Evolutionary conservation across 2,888 invertebrate species (phyloP), one percentile per base, ranked within the genome.

Genomic region (Trachelus stipa): DNA sequence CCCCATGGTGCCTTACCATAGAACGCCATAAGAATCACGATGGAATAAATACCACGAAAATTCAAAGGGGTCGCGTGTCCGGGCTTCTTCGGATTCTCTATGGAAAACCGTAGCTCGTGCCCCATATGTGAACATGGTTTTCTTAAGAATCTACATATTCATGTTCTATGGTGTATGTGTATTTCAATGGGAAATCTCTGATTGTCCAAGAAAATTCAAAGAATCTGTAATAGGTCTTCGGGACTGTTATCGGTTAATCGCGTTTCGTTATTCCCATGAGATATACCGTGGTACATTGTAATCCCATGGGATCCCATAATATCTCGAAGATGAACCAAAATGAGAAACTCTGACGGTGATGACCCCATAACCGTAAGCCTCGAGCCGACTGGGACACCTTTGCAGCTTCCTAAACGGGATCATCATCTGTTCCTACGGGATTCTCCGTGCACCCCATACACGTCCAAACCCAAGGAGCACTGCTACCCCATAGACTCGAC

Each of bases 341-440:
- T 76, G 79, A 79, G 76, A 76, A 73, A 73, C 80, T 78, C 77
- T 81, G 82, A 76, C 78, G 80, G 83, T 80, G 87, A 88, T 85
- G 87, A 89, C 86, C 86, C 83, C 85, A 85, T 88, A 89, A 88
- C 88, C 87, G 87, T 84, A 86, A 87, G 86, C 86, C 84, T 86
- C 82, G 81, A 78, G 76, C 79, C 76, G 80, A 80, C 79, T 73
- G 81, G 82, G 82, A 83, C 86, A 79, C 83, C 84, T 82, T 83
- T 85, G 86, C 89, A 89, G 86, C 87, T 87, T 88, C 86, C 87
- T 86, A 89, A 89, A 90, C 89, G 90, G 89, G 90, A 90, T 90
- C 89, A 84, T 87, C 88, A 89, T 90, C 88, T 88, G 88, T 88
- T 90, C 88, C 89, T 88, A 85, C 88, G 83, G 87, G 88, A 88